A percentile compares a stretch with the other conserved stretches of the same genome.
Conservation (phyloP, 1,140 invertebrate genomes). For the Zaprionus inermis region DNA sequence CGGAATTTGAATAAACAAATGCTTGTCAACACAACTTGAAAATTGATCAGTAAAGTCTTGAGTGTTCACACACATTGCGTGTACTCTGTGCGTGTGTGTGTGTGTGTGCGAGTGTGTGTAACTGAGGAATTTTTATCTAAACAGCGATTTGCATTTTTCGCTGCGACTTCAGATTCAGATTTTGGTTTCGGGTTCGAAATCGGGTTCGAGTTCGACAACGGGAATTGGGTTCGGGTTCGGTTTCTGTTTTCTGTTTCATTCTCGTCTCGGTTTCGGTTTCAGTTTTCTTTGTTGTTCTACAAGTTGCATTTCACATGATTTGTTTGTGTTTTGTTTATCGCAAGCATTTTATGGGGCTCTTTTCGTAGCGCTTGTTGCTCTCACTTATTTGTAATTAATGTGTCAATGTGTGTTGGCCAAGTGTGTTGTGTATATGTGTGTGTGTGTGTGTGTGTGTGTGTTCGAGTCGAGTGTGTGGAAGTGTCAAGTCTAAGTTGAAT, state of each 20-base stretch:
- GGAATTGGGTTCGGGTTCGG: conserved; percentile 18
- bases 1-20: conserved; percentile 13
- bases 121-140: conserved; percentile 47
- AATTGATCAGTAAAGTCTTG: conserved; percentile 3
- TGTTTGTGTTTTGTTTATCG: conserved; percentile 45
- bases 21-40: conserved; percentile 9
- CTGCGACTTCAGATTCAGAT: conserved; percentile 44
- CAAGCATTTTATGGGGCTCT: conserved; percentile 55
- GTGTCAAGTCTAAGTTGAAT: conserved; percentile 62
- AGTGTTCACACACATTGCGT: conserved; percentile 7
- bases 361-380: conserved; percentile 39
- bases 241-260: conserved; percentile 33
- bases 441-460: conserved; percentile 36
- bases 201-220: conserved; percentile 17
- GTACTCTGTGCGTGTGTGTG: background rate
- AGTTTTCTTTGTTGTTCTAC: conserved; percentile 56
- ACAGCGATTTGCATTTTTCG: conserved; percentile 50
- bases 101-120: conserved; percentile 24
- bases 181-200: conserved; percentile 35
- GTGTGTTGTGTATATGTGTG: conserved; percentile 32
- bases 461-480: conserved; percentile 45
- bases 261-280: conserved; percentile 29
- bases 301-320: conserved; percentile 56
- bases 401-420: conserved; percentile 6
- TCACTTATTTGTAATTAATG: conserved; percentile 55